phyloP scores from a whole-genome alignment of 2,797 vertebrate genomes.

The Pseudochirops corinnae region DNA sequence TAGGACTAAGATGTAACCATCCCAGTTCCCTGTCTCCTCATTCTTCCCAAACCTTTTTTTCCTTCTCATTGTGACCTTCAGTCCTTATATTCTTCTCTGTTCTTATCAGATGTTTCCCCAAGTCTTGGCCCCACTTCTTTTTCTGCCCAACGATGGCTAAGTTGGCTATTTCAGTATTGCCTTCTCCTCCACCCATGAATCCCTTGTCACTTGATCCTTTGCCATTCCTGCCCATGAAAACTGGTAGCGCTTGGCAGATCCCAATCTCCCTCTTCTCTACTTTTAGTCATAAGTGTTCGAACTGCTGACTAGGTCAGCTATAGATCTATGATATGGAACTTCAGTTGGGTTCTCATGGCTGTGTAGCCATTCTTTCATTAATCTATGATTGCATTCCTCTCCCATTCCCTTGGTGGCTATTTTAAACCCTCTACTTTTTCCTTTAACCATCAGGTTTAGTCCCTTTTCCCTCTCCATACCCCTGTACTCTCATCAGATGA shows the following conservation, averaged over 20 bases:
- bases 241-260: not conserved
- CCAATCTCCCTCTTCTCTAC: not conserved
- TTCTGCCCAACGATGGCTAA: not conserved
- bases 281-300: not conserved
- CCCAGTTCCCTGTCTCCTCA: not conserved
- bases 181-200: not conserved
- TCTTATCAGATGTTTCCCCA: not conserved
- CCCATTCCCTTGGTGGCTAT: not conserved
- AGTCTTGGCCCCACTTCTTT: not conserved
- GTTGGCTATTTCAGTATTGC: not conserved
- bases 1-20: not conserved
- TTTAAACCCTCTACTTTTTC: not conserved
- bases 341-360: not conserved
- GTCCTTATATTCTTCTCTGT: not conserved
- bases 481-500: not conserved
- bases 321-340: not conserved
- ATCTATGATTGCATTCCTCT: not conserved
- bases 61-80: not conserved
- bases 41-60: not conserved
- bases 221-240: not conserved
- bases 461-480: not conserved
- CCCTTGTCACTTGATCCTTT: not conserved
- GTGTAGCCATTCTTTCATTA: not conserved
- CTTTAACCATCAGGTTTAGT: not conserved
- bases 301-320: not conserved